Base-by-base conservation (phyloP, 2,113 vertebrate genomes). In the Apaloderma vittatum region DNA sequence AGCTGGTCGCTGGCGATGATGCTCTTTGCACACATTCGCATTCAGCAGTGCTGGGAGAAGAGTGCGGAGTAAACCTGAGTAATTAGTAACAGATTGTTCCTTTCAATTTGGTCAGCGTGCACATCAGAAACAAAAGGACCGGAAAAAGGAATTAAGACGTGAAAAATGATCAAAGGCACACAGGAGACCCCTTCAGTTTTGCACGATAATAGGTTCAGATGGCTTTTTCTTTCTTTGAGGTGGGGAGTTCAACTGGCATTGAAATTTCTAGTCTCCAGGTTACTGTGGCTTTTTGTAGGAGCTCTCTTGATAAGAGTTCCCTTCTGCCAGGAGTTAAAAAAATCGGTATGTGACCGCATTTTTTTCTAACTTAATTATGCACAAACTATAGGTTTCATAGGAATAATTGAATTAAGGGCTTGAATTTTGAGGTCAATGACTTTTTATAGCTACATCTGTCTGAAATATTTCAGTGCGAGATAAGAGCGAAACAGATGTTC, bases 331-430 rank as follows among this genome's bases (percentile, higher is more conserved):
- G 45, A 73, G 20, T 23, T 94, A 88, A 91, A 88, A 86, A 91
- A 95, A 88, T 89, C 82, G 57, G 24, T 63, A 68, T 63, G 65
- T 82, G 82, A 90, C 67, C 3, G 1, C 79, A 32, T 93, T 97
- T 90, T 43, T 80, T 93, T 93, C 73, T 91, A 54, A 86, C 49
- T 92, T 93, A 94, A 96, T 96, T 96, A 93, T 94, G 74, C 87
- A 93, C 87, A 93, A 96, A 91, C 85, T 75, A 40, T 72, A 84
- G 86, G 86, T 93, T 94, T 94, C 89, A 90, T 72, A 94, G 92
- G 90, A 96, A 80, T 97, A 97, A 97, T 97, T 97, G 66, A 97
- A 97, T 95, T 97, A 97, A 95, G 73, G 43, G 51, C 86, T 95
- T 92, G 85, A 68, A 75, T 94, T 97, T 96, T 94, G 94, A 96